Evolutionary conservation across 2,888 invertebrate species (phyloP).

Genomic region (Cantharis lateralis): DNA sequence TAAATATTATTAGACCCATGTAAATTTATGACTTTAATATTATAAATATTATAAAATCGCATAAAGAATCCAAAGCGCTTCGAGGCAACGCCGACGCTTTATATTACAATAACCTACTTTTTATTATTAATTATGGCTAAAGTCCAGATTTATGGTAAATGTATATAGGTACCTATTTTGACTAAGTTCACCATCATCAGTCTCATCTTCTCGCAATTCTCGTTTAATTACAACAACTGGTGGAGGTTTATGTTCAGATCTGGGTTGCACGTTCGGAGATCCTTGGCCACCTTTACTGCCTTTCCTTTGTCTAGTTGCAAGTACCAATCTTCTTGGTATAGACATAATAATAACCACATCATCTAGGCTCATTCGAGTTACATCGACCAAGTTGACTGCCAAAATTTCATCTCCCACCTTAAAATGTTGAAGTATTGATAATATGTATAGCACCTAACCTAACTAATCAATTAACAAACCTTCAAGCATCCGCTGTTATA

Average conservation of each 20-base stretch:
- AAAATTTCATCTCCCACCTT: constrained; percentile 97
- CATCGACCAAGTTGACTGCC: constrained; percentile 97
- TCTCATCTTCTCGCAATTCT: constrained; percentile 83
- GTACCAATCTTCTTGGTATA: constrained; percentile 92
- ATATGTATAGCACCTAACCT: neutral
- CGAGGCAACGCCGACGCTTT: neutral
- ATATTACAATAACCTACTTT: neutral
- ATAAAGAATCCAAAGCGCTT: neutral
- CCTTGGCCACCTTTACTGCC: constrained; percentile 60
- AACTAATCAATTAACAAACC: constrained; percentile 52
- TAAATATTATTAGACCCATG: neutral
- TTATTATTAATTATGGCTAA: neutral
- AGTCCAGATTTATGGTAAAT: neutral
- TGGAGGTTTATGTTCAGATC: constrained; percentile 83
- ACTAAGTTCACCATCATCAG: constrained; percentile 65
- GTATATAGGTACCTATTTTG: constrained; percentile 47
- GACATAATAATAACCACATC: constrained; percentile 99
- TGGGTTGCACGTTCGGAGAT: constrained; percentile 65
- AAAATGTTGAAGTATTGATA: neutral
- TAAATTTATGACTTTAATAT: neutral
- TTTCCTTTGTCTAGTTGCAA: constrained; percentile 88
- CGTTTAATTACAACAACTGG: constrained; percentile 91
- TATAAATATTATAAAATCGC: neutral
- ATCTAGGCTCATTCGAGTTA: constrained; percentile 96
- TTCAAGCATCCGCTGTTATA: constrained; percentile 96